These are phyloP conservation scores for Chymomyza fuscimana DNA, from an alignment of 2,888 invertebrate species.

Conservation along the genomic window DNA sequence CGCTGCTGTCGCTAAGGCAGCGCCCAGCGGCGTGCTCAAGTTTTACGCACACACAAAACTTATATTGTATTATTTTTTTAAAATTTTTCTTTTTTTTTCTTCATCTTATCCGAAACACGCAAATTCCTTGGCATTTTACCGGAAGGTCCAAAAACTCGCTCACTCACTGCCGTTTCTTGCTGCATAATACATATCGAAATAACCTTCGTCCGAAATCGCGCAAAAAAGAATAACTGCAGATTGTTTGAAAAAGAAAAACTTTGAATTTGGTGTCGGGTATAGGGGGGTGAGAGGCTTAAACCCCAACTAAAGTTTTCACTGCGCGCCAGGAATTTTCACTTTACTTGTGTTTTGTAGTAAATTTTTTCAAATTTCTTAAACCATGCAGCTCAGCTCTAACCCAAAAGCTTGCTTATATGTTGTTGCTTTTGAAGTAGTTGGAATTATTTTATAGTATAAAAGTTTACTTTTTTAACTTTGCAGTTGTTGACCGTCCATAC, in stretches of 20 bases:
- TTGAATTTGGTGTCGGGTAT: slow-evolving; percentile 52
- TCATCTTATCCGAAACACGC: slow-evolving; percentile 29
- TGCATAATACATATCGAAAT: slow-evolving; percentile 64
- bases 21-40: not conserved
- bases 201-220: slow-evolving; percentile 67
- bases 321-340: slow-evolving; percentile 70
- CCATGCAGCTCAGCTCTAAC: slow-evolving; percentile 7
- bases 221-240: slow-evolving; percentile 66
- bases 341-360: slow-evolving; percentile 57
- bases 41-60: slow-evolving; percentile 1
- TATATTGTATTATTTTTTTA: slow-evolving; percentile 5
- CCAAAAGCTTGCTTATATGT: not conserved
- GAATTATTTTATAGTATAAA: slow-evolving; percentile 74
- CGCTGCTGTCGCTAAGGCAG: slow-evolving; percentile 17
- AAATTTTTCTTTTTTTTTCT: not conserved
- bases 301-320: slow-evolving; percentile 58
- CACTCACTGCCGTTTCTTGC: slow-evolving; percentile 22
- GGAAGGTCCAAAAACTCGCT: slow-evolving; percentile 24
- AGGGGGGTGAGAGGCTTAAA: too few relatives aligned
- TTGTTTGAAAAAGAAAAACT: slow-evolving; percentile 68
- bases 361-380: slow-evolving; percentile 21
- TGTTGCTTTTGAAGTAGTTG: slow-evolving; percentile 51
- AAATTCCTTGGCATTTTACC: slow-evolving; percentile 43
- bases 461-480: slow-evolving; percentile 72
- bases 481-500: not conserved